Evolutionary conservation across 2,888 invertebrate genomes (phyloP).

Genomic region (Muscina levida): DNA sequence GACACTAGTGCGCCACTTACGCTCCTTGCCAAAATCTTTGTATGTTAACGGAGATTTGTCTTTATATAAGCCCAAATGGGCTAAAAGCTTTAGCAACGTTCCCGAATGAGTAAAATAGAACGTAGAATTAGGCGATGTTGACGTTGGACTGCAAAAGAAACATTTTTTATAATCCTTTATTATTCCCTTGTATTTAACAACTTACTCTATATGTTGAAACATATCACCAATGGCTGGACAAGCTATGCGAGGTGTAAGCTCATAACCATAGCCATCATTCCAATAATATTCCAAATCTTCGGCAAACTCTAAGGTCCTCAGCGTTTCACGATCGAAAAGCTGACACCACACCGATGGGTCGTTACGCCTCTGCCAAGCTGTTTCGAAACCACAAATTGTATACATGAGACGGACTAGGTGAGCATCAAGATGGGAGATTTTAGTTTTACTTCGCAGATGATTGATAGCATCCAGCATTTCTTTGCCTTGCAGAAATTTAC

Average conservation of each 20-base stretch:
- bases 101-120: slow-evolving; percentile 92
- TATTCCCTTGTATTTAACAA: slow-evolving; percentile 31
- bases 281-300: slow-evolving; percentile 90
- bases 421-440: slow-evolving; percentile 83
- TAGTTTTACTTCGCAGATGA: slow-evolving; percentile 82
- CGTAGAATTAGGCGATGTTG: slow-evolving; percentile 80
- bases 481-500: slow-evolving; percentile 81
- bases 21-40: slow-evolving; percentile 80
- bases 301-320: slow-evolving; percentile 85
- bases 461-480: slow-evolving; percentile 81
- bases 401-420: slow-evolving; percentile 85
- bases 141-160: slow-evolving; percentile 68
- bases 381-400: slow-evolving; percentile 89
- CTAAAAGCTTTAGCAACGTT: slow-evolving; percentile 87
- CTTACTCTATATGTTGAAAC: slow-evolving; percentile 86
- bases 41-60: slow-evolving; percentile 84
- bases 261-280: slow-evolving; percentile 89
- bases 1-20: slow-evolving; percentile 83
- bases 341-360: slow-evolving; percentile 89
- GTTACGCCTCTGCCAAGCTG: slow-evolving; percentile 85
- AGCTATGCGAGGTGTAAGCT: slow-evolving; percentile 87
- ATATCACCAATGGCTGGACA: slow-evolving; percentile 87
- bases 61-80: slow-evolving; percentile 87
- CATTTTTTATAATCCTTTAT: not conserved
- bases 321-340: slow-evolving; percentile 83